These are phyloP conservation scores for Ylistrum balloti DNA, from an alignment of 1,140 invertebrate species.

Conservation along the genomic window DNA sequence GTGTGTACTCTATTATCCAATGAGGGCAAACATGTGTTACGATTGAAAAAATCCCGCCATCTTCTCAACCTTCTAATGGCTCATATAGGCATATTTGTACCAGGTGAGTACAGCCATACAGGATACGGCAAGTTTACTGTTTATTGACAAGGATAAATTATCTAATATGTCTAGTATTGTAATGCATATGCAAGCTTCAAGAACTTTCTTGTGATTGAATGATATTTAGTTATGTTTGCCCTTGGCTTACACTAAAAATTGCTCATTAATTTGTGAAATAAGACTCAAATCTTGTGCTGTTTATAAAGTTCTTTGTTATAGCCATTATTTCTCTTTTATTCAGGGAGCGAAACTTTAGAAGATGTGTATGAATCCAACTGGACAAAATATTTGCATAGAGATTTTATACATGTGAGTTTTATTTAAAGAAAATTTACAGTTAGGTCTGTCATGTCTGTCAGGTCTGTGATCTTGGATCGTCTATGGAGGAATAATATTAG, in stretches of 20 bases:
- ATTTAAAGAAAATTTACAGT: too few species aligned
- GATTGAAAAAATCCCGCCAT: constrained; percentile 91
- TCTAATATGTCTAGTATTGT: too few species aligned
- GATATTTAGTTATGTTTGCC: too few species aligned
- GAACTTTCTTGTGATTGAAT: constrained; percentile 41
- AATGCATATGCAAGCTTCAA: background rate
- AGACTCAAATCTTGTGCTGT: too few species aligned
- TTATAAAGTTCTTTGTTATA: too few species aligned
- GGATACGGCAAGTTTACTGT: background rate
- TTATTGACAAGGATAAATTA: too few species aligned
- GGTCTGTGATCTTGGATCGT: too few species aligned
- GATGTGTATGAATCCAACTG: constrained; percentile 75
- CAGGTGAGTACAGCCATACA: constrained; percentile 87
- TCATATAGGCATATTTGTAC: constrained; percentile 95
- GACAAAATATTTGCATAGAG: constrained; percentile 73
- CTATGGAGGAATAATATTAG: too few species aligned
- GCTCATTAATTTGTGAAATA: too few species aligned
- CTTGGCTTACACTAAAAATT: too few species aligned
- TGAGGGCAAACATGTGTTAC: constrained; percentile 94
- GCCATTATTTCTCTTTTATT: constrained; percentile 30
- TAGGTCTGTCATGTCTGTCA: too few species aligned
- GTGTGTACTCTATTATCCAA: constrained; percentile 97
- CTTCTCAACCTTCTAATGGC: constrained; percentile 94
- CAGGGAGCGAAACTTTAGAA: constrained; percentile 72
- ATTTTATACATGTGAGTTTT: constrained; percentile 75